These are phyloP conservation scores for Molothrus aeneus DNA, from an alignment of 2,797 vertebrate species.

Conservation along the genomic window DNA sequence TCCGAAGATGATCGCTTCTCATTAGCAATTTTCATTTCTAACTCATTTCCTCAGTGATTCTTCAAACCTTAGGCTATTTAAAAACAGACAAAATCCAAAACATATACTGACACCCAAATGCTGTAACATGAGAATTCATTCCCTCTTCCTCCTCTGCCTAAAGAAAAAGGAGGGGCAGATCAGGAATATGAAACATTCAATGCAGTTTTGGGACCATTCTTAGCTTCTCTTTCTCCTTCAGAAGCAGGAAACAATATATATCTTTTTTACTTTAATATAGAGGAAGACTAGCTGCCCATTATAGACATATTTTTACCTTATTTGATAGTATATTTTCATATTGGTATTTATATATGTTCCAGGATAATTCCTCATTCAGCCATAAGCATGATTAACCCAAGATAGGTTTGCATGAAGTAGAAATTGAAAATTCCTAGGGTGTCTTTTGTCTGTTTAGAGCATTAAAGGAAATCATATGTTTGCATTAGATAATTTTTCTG, in stretches of 20 bases:
- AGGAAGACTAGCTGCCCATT: background rate
- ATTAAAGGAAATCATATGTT: background rate
- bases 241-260: background rate
- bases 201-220: background rate
- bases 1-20: background rate
- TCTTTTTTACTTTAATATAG: background rate
- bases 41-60: background rate
- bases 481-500: background rate
- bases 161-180: background rate
- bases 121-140: background rate
- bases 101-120: background rate
- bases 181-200: background rate
- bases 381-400: background rate
- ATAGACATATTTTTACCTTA: background rate
- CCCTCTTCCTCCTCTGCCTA: background rate
- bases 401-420: background rate
- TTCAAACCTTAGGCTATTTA: background rate
- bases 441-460: background rate
- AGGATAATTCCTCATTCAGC: background rate
- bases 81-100: background rate
- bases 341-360: background rate
- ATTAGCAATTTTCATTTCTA: background rate
- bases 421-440: background rate
- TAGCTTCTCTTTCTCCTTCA: background rate
- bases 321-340: background rate